phyloP scores from a whole-genome alignment of 1,140 invertebrate genomes.

The Lysiphlebus fabarum region DNA sequence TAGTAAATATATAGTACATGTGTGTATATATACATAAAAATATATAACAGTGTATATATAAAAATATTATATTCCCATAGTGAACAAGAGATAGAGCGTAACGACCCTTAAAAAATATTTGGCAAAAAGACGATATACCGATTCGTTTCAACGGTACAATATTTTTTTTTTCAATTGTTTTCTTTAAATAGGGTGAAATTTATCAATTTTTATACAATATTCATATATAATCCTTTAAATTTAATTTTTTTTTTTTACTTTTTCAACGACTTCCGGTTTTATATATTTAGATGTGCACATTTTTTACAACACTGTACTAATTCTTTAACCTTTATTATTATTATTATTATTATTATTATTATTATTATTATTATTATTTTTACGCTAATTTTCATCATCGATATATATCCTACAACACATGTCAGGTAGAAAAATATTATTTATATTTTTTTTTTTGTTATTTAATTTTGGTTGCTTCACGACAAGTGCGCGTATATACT shows the following conservation, averaged over 20 bases:
- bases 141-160: constrained; percentile 26
- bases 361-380: no score
- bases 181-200: neutral
- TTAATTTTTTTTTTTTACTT: neutral
- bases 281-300: neutral
- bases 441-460: neutral
- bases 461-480: neutral
- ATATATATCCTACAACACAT: neutral
- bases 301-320: neutral
- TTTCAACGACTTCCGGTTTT: constrained; percentile 9
- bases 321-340: no score
- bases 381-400: constrained; percentile 15
- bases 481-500: no score
- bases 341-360: no score
- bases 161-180: constrained; percentile 23
- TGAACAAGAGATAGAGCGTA: constrained; percentile 22
- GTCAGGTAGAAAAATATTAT: constrained; percentile 17
- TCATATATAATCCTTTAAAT: no score
- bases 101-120: constrained; percentile 18
- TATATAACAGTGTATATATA: no score
- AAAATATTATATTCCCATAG: constrained; percentile 11
- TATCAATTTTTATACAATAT: neutral
- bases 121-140: constrained; percentile 17
- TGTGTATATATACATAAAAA: no score
- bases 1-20: neutral